These are phyloP conservation scores for Agrilus cyanescens DNA, from an alignment of 2,888 invertebrate genomes.

Conservation along the genomic window DNA sequence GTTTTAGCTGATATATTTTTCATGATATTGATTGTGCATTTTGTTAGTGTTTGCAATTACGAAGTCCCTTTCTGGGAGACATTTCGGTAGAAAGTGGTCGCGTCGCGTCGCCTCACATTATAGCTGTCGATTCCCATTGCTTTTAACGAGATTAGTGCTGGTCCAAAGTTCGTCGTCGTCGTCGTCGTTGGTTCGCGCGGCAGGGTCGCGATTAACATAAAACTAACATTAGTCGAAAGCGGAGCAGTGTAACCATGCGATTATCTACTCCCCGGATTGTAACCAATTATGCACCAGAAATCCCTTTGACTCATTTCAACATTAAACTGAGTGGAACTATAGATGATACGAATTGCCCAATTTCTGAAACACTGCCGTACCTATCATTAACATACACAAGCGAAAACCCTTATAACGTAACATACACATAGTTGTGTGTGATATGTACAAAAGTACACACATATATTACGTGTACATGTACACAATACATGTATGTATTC, in stretches of 20 bases:
- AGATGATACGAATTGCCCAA: no score
- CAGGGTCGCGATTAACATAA: slow-evolving; percentile 27
- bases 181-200: slow-evolving; percentile 17
- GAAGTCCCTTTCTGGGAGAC: slow-evolving; percentile 6
- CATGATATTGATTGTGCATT: slow-evolving; percentile 1
- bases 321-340: no score
- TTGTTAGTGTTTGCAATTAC: slow-evolving; percentile 7
- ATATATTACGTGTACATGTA: no score
- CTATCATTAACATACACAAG: no score
- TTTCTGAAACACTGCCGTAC: no score
- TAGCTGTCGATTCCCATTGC: slow-evolving; percentile 21
- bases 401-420: no score
- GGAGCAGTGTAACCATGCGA: slow-evolving; percentile 23
- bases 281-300: slow-evolving; percentile 20
- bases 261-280: slow-evolving; percentile 25
- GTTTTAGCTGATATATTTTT: no score
- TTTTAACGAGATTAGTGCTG: slow-evolving; percentile 23
- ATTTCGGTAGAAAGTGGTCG: slow-evolving; percentile 6
- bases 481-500: no score
- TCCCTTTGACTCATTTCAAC: slow-evolving; percentile 1
- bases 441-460: no score
- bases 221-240: slow-evolving; percentile 27
- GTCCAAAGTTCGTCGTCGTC: slow-evolving; percentile 14
- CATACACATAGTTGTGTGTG: no score
- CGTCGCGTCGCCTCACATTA: slow-evolving; percentile 11